Base-by-base conservation (phyloP, 2,888 invertebrate genomes). In the Orchesella flavescens region DNA sequence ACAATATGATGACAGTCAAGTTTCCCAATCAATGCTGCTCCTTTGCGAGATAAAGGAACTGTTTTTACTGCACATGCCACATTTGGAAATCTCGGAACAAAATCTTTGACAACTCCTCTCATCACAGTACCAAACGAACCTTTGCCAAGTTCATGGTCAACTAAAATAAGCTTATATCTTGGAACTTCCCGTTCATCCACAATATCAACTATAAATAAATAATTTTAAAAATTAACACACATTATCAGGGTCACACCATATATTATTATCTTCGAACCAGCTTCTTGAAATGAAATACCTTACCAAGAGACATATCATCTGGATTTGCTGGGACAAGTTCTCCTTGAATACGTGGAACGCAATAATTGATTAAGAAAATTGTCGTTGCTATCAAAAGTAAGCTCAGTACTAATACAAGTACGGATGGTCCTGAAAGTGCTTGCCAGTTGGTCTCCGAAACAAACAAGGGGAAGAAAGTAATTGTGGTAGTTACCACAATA, bases 161-260 rank as follows among this genome's bases (percentile, higher is more conserved):
- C 93, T 86, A 96, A 91, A 88, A 94, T 92, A 69, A 99, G 93
- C 89, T 94, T 94, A 59, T 94, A 93, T 19, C 97, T 92, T 0
- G 94, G 92, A 86, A 98, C 94, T 91, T 99, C 99, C 98, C 98
- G 99, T 89, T 97, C 97, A 90, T 99, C 98, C 17, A 92, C 92
- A 46, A 92, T 91, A 89, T 94, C 94, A 53, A 89, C 90, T 90
- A 63, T 13, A 85, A 78, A 59, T 57, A 63, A 61, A 71, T 49
- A 21, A 49, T 61, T 49, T 5, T 19, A 17, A 46, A 57, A 9
- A 44, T 24, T 13, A 10, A n/a, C 57, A 57, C 9, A 13, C 9
- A 46, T 10, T 46, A 46, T 46, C 46, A n/a, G n/a, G n/a, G n/a
- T n/a, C n/a, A n/a, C n/a, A n/a, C 46, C 46, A 68, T n/a, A n/a